Percentiles rank a stretch among this genome's conserved stretches.
Evolutionary conservation across 2,113 vertebrate species (phyloP).

Genomic region (Geococcyx californianus): DNA sequence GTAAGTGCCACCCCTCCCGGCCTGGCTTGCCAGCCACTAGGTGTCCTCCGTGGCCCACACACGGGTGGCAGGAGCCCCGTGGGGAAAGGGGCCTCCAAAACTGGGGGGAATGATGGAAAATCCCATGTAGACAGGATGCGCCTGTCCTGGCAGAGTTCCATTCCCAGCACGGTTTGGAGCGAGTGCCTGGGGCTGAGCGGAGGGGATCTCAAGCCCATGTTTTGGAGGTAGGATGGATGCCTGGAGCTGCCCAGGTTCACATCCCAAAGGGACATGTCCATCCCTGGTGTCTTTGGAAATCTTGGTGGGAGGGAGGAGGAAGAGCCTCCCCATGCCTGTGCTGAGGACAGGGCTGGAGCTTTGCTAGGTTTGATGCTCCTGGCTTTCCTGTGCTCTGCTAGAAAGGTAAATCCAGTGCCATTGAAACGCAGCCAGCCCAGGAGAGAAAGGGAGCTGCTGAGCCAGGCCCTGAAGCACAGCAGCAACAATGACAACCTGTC

Average conservation of each 20-base stretch:
- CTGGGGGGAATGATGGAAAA: background rate
- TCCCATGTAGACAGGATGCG: background rate
- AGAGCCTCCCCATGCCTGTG: accelerated
- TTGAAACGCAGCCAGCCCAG: accelerated
- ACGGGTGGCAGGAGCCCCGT: background rate
- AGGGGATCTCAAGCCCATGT: accelerated
- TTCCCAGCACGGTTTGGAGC: accelerated
- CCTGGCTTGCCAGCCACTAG: background rate
- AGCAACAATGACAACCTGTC: background rate
- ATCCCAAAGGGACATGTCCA: background rate
- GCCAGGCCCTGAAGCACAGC: background rate
- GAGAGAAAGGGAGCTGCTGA: background rate
- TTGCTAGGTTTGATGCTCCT: accelerated
- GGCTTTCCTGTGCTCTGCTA: background rate
- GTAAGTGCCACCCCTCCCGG: background rate
- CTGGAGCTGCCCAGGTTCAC: too few species aligned
- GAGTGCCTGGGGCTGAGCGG: background rate
- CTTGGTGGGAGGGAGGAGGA: background rate
- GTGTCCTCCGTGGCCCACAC: conserved; percentile 31
- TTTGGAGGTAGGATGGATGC: background rate
- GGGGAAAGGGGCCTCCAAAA: background rate
- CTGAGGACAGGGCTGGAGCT: background rate
- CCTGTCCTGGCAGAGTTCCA: background rate
- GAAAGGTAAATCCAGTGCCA: background rate
- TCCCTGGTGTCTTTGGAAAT: background rate